Evolutionary conservation across 2,113 vertebrate species (phyloP), one percentile per base, ranked within the genome.

Genomic region (Scomber scombrus): DNA sequence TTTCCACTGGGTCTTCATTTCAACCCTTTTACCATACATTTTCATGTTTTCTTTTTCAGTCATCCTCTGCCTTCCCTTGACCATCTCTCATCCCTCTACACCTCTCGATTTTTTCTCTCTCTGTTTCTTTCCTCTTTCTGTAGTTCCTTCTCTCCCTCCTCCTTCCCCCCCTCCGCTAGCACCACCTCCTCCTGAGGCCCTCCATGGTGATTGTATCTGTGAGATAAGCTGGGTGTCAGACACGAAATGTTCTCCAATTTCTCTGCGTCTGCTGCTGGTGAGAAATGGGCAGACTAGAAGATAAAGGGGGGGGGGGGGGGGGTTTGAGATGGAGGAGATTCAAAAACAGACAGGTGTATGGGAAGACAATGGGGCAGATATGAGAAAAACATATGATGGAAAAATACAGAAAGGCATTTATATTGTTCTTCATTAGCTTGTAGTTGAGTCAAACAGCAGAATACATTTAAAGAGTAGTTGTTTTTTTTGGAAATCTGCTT

Each of bases 201-300:
- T 89, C 40, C 71, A 47, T 57, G 58, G 63, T 79, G 89, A 89
- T 86, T 75, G 66, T 75, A 71, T 90, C 88, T 85, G 61, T 2
- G 45, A 84, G 81, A 89, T 93, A 84, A 91, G 84, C 56, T 21
- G 49, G 71, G 82, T 85, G 86, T 88, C 88, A 85, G 83, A 86
- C 85, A 85, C 16, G 0, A 86, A 91, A 86, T 91, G 90, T 82
- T 81, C 78, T 81, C 73, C 89, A 88, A 84, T 91, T 86, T 75
- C 81, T 87, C 76, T 72, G 54, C 45, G 71, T 76, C 86, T 85
- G 86, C 68, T 75, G 45, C 71, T 47, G 74, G 68, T 78, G 75
- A 85, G 79, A 67, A 87, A 85, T 60, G 34, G 49, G 0, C 63
- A 65, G 55, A 76, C 43, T 47, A 64, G 56, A 67, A 78, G 88